Conservation (phyloP, 2,113 vertebrate species). For the Leiothrix lutea region DNA sequence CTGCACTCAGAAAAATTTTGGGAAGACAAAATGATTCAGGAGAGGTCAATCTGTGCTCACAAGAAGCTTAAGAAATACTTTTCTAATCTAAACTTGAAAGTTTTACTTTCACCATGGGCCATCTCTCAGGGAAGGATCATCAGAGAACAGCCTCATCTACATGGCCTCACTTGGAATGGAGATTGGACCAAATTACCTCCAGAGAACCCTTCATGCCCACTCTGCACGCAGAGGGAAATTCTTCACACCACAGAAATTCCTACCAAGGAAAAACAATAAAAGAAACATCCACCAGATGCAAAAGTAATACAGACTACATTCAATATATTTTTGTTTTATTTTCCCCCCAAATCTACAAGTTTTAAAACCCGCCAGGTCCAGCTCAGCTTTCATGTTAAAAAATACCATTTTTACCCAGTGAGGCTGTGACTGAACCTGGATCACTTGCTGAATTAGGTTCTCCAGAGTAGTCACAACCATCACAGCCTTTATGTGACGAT, state of each 20-base stretch:
- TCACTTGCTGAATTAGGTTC: not conserved
- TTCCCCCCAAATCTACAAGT: not conserved
- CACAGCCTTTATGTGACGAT: not conserved
- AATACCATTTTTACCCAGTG: not conserved
- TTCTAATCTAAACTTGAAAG: not conserved
- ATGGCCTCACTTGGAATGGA: not conserved
- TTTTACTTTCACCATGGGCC: not conserved
- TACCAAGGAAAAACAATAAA: not conserved
- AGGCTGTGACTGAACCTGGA: not conserved
- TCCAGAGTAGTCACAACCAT: not conserved
- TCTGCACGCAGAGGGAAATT: not conserved
- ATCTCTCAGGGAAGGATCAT: not conserved
- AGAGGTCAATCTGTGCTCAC: not conserved
- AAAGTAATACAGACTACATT: not conserved
- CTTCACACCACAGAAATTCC: not conserved
- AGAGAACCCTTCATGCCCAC: rapidly evolving
- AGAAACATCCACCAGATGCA: not conserved
- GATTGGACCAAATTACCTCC: not conserved
- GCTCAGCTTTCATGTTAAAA: not conserved
- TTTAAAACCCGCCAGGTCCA: not conserved
- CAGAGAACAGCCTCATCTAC: not conserved
- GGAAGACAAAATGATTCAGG: not conserved
- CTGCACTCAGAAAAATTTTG: not conserved
- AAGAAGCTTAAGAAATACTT: not conserved
- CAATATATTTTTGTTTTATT: not conserved